A percentile compares a stretch with the other conserved stretches of the same genome.
Conservation (phyloP, 64 coral and sea anemone species). For the Astreopora myriophthalma region DNA sequence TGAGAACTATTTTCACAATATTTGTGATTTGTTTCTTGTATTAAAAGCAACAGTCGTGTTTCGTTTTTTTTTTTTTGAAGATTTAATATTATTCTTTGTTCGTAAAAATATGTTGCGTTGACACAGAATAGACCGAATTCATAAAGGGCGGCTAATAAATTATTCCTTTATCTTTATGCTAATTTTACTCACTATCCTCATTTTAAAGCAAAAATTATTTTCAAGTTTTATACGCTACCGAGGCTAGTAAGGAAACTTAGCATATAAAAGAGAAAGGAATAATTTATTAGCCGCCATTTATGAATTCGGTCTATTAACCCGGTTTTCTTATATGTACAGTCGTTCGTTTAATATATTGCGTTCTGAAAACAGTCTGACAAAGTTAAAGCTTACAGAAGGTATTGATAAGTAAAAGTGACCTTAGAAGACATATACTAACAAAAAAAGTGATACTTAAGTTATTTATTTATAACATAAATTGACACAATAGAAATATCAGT, state of each 20-base stretch:
- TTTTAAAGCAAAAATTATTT: too few species aligned
- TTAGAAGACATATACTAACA: background rate
- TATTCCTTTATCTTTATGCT: too few species aligned
- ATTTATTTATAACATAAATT: background rate
- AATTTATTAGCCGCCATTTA: background rate
- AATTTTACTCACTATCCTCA: too few species aligned
- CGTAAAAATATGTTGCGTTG: too few species aligned
- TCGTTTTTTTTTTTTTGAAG: too few species aligned
- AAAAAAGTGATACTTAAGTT: background rate
- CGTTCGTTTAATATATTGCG: constrained; percentile 4
- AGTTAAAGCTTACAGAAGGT: background rate
- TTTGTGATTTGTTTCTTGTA: too few species aligned
- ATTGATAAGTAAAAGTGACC: background rate
- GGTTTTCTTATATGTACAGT: background rate
- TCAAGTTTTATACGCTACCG: too few species aligned
- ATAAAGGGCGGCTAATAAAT: too few species aligned
- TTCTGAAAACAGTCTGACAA: background rate
- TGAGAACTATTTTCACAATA: background rate
- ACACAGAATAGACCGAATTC: too few species aligned
- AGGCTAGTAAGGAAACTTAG: too few species aligned
- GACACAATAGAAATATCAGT: background rate
- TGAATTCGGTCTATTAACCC: background rate
- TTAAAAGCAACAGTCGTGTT: background rate
- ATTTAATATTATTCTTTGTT: too few species aligned
- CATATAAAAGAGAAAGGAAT: background rate